Conservation (phyloP, 2,797 vertebrate species). For the Microcaecilia unicolor region DNA sequence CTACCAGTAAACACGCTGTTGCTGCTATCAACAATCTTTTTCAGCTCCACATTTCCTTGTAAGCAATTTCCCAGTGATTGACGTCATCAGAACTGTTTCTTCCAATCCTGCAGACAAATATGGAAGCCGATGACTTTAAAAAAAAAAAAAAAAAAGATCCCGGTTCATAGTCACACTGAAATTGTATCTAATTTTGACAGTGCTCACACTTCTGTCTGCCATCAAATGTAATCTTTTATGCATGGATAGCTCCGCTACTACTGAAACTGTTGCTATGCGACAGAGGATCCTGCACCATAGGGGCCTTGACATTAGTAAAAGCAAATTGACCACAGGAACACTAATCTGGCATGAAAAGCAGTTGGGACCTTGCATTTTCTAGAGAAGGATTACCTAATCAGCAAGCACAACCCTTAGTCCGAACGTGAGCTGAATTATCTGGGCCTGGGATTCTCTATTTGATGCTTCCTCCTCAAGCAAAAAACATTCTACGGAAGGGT, state of each 20-base stretch:
- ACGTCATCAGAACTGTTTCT: neutral
- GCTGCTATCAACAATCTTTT: too few relatives aligned
- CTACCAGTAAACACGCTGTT: too few relatives aligned
- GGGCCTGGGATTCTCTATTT: too few relatives aligned
- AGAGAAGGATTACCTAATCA: constrained; percentile 49
- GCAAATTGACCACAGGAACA: constrained; percentile 98
- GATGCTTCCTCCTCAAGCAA: too few relatives aligned
- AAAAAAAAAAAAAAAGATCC: too few relatives aligned
- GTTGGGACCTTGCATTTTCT: constrained; percentile 63
- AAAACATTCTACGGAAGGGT: too few relatives aligned
- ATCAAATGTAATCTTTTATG: constrained; percentile 95
- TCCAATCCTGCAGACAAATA: constrained; percentile 25
- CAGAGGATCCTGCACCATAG: constrained; percentile 76
- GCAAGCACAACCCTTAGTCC: constrained; percentile 44
- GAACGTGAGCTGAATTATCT: constrained; percentile 47
- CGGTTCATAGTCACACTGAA: constrained; percentile 65
- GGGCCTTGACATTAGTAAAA: constrained; percentile 98
- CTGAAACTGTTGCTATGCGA: constrained; percentile 93
- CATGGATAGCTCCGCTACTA: constrained; percentile 83
- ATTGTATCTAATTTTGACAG: constrained; percentile 74
- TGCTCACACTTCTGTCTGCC: constrained; percentile 64
- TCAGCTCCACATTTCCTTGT: too few relatives aligned
- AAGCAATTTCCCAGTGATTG: neutral
- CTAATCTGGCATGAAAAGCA: constrained; percentile 95
- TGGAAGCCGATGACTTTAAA: constrained; percentile 41